phyloP scores from a whole-genome alignment of 2,797 vertebrate genomes.

The Schizopygopsis malacanthus region DNA sequence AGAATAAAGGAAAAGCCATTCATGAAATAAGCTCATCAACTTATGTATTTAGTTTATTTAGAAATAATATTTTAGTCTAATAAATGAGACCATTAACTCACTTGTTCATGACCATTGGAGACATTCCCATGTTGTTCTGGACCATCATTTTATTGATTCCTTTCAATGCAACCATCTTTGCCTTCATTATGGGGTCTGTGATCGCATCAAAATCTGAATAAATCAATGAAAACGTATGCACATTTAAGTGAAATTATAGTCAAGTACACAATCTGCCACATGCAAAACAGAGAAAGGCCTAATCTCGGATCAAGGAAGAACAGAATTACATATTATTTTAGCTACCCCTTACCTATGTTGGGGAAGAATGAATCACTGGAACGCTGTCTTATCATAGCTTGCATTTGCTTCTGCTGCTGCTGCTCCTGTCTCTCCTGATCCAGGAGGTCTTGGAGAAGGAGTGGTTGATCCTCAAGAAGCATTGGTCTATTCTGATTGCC shows the following conservation, averaged over 20 bases:
- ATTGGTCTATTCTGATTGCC: constrained; percentile 86
- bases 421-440: constrained; percentile 98
- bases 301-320: background rate
- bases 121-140: constrained; percentile 96
- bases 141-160: constrained; percentile 99
- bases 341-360: constrained; percentile 87
- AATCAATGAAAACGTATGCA: background rate
- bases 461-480: constrained; percentile 94
- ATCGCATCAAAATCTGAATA: constrained; percentile 94
- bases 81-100: constrained; percentile 66
- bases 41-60: background rate
- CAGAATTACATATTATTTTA: background rate
- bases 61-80: background rate
- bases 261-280: background rate
- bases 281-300: background rate
- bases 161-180: constrained; percentile 99
- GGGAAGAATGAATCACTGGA: constrained; percentile 95
- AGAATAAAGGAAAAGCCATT: background rate
- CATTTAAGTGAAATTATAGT: background rate
- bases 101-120: constrained; percentile 94
- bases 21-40: background rate
- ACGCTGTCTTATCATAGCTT: constrained; percentile 98
- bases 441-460: constrained; percentile 94
- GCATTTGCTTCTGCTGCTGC: constrained; percentile 98
- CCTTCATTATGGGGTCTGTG: constrained; percentile 99